phyloP scores from a whole-genome alignment of 1,140 invertebrate genomes.

The Drosophila yakuba region DNA sequence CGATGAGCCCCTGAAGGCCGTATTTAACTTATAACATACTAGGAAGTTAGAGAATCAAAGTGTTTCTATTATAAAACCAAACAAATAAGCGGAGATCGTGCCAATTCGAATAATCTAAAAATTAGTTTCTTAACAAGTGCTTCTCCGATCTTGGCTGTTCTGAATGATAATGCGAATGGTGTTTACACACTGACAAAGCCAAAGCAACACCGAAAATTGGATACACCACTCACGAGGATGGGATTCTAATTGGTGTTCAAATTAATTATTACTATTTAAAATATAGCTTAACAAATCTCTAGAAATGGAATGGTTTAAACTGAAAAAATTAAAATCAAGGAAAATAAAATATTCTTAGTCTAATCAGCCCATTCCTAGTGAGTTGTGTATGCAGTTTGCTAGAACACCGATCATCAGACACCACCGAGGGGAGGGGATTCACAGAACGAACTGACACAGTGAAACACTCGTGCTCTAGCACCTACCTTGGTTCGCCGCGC shows the following conservation, averaged over 20 bases:
- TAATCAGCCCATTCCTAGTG: constrained; percentile 11
- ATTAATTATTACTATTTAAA: too few relatives aligned
- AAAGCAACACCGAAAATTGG: constrained; percentile 21
- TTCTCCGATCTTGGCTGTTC: constrained; percentile 3
- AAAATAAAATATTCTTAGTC: background rate
- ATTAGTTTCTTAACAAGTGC: background rate
- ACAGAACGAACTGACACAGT: constrained; percentile 32
- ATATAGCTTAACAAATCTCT: too few relatives aligned
- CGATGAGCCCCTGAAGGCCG: too few relatives aligned
- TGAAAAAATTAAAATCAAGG: background rate
- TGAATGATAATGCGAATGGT: constrained; percentile 6
- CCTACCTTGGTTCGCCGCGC: constrained; percentile 84
- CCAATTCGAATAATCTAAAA: background rate
- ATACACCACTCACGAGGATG: constrained; percentile 41
- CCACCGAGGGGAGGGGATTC: constrained; percentile 29
- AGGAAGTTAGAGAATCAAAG: background rate
- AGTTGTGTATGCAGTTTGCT: constrained; percentile 32
- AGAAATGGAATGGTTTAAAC: too few relatives aligned
- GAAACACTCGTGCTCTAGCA: constrained; percentile 82
- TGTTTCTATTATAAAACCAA: background rate
- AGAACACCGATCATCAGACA: constrained; percentile 46
- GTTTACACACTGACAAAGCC: constrained; percentile 14
- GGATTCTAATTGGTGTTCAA: too few relatives aligned
- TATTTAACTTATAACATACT: too few relatives aligned
- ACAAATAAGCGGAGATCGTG: background rate